Base-by-base conservation (phyloP, 2,797 vertebrate genomes). In the Dipus sagitta region DNA sequence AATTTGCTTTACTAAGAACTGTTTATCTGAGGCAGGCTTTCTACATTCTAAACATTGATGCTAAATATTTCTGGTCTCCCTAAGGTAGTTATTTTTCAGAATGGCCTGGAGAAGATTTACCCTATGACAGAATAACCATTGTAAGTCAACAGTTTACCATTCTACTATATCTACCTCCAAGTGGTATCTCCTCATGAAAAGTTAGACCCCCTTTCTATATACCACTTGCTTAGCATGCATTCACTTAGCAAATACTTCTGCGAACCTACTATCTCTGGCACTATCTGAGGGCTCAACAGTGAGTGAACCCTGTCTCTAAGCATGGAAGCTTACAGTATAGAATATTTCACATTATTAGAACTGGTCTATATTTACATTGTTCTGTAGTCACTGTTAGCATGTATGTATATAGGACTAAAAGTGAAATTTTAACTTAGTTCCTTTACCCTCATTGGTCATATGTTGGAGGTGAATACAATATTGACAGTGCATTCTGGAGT, bases 21-120 rank as follows among this genome's bases (percentile, higher is more conserved):
- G 54, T 74, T 85, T 90, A 38, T 64, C 26, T 60, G 26, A 93
- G n/a, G 28, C 52, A 85, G 64, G 24, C 28, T 65, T 87, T 60
- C 42, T 88, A 26, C 10, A 8, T 47, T 78, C 10, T 38, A 93
- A 62, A 83, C 42, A 70, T 68, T 65, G 75, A 67, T 62, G 68
- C 47, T 89, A 30, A 62, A 62, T 92, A 83, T 14, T 80, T 15
- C 26, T 86, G 30, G 28, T 65, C 32, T 34, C 30, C 78, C 18
- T 75, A 34, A 62, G 11, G 54, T 5, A n/a, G 74, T 86, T 79
- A 38, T 93, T 30, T 95, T 89, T 86, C 67, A 79, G 42, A 89
- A 65, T n/a, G 30, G 38, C 88, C 70, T 32, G 28, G 67, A 20
- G 20, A 21, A 75, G 68, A 52, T 3, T 75, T 79, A 9, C 67